phyloP scores from a whole-genome alignment of 2,797 vertebrate species.

The Aulostomus chinensis region DNA sequence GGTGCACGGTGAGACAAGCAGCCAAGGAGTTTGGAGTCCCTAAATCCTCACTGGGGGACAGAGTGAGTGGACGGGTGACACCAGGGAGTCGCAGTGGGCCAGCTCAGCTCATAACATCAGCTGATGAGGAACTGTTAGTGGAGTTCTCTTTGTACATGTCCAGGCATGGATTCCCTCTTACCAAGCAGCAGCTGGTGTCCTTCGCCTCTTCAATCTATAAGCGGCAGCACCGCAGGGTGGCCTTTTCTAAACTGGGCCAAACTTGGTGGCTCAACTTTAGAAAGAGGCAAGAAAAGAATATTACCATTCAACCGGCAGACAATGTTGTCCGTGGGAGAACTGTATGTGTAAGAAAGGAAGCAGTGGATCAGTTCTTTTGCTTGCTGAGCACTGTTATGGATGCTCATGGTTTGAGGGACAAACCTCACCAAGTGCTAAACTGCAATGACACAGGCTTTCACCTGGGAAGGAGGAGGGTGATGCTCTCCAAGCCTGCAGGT shows the following conservation, averaged over 20 bases:
- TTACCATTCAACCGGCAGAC: slow-evolving; percentile 69
- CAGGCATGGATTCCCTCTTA: slow-evolving; percentile 73
- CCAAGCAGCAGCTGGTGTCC: slow-evolving; percentile 74
- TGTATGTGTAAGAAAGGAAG: slow-evolving; percentile 64
- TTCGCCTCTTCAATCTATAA: slow-evolving; percentile 75
- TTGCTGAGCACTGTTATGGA: slow-evolving; percentile 57
- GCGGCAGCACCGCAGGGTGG: slow-evolving; percentile 71
- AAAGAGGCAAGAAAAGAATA: slow-evolving; percentile 72
- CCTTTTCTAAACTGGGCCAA: slow-evolving; percentile 73
- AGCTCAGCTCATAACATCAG: slow-evolving; percentile 68
- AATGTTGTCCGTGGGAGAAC: slow-evolving; percentile 60
- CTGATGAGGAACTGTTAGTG: slow-evolving; percentile 68
- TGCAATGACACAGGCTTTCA: slow-evolving; percentile 70
- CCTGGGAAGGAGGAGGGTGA: slow-evolving; percentile 62
- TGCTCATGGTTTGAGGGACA: slow-evolving; percentile 50
- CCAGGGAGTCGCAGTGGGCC: slow-evolving; percentile 74
- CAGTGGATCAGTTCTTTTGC: slow-evolving; percentile 66
- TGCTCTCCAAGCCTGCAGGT: slow-evolving; percentile 54
- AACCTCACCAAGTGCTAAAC: slow-evolving; percentile 65
- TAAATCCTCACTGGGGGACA: slow-evolving; percentile 73
- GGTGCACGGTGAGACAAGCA: slow-evolving; percentile 69
- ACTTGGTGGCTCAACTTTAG: slow-evolving; percentile 78
- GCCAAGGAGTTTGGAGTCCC: slow-evolving; percentile 74
- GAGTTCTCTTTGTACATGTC: slow-evolving; percentile 73
- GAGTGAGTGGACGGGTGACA: slow-evolving; percentile 71